Base-by-base conservation (phyloP, 1,140 invertebrate species). In the Aphelenchoides fujianensis region DNA sequence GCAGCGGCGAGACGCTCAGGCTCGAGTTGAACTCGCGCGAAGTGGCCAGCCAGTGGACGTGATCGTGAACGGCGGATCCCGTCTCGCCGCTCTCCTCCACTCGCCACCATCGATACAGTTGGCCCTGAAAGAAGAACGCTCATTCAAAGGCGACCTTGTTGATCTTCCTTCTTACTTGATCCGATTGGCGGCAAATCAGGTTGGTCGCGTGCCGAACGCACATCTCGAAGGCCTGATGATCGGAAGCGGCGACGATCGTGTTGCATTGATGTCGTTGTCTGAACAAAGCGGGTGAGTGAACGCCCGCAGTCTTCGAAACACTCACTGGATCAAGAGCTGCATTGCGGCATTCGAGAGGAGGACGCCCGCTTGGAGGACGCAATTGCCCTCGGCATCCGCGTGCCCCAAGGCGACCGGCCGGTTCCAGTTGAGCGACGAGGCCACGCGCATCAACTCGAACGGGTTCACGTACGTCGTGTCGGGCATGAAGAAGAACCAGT, bases 381-480 rank as follows among this genome's bases (percentile, higher is more conserved):
- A 83, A 27, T 77, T 66, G 3, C 74, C 78, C 30, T 30, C 73
- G 28, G 16, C 27, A 34, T 68, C 71, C 28, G 28, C 30, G 23
- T 52, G 31, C 16, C 81, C 82, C n/a, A 80, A 53, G 2, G 69
- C 55, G n/a, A 69, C 35, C 12, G 74, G 74, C 3, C 68, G 63
- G 63, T 82, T 80, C 79, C 80, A 84, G 37, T 76, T 80, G 27
- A 82, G 48, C 5, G 28, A 59, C 54, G 78, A 68, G 9, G 73
- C 70, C 19, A 76, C 41, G 53, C 73, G 35, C 19, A 67, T 54
- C 23, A 82, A 72, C 34, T 69, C 72, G 67, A 84, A 83, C n/a
- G 83, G 76, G 68, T 83, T 83, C 3, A 83, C 63, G 61, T 83
- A 83, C 16, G 83, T 79, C 5, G 75, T 72, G 52, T 83, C 82